Evolutionary conservation across 1,140 invertebrate genomes (phyloP), one percentile per base, ranked within the genome.

Genomic region (Liolophura sinensis): DNA sequence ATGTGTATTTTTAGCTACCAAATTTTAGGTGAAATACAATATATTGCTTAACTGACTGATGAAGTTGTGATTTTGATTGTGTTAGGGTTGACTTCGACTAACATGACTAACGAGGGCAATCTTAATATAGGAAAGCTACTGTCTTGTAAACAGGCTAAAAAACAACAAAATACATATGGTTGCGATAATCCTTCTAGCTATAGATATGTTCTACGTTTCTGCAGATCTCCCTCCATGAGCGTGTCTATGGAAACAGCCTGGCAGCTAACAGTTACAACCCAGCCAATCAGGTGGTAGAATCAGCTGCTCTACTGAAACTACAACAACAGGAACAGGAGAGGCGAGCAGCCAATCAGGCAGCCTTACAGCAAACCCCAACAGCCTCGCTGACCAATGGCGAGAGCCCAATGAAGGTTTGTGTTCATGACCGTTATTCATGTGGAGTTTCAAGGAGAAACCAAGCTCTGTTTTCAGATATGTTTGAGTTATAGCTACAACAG

Each of bases 211-310:
- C 18, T 69, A 31, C 47, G 69, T 58, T 72, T 70, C 83, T 87
- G 66, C 81, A 93, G 91, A 91, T 91, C 77, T 84, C 85, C 18
- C 85, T 95, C 15, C 92, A 94, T 77, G 92, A 95, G 82, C 89
- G 91, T 74, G 90, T 94, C 67, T 96, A 97, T 81, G 93, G 94
- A 20, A 93, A 94, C 82, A 89, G 89, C 18, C 78, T 91, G 24
- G 86, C 89, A 16, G 60, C 68, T n/a, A 84, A 86, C 67, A 67
- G 65, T 46, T 78, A 76, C 59, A 76, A 74, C 56, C 66, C 75
- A 14, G 73, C 73, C 1, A 90, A 90, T 73, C 87, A 89, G 58
- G 88, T 95, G 11, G 91, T 94, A 70, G 93, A 96, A 86, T 92
- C 92, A 73, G 89, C 93, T 0, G 92, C 93, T 83, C 86, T 95